Conservation (phyloP, 1,140 invertebrate genomes). For the Musca domestica region DNA sequence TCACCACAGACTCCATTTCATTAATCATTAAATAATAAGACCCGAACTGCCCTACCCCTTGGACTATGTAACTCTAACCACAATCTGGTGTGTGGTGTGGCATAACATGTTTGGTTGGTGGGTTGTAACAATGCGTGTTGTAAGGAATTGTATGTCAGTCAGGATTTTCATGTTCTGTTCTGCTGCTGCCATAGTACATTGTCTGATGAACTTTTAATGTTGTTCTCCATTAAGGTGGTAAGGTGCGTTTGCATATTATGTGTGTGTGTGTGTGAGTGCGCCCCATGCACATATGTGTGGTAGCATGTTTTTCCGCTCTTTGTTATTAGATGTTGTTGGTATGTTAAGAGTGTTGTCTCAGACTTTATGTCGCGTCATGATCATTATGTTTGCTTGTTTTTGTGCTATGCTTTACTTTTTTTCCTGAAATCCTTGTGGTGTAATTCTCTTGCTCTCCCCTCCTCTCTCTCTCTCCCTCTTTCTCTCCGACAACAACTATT, state of each 20-base stretch:
- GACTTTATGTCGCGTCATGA: constrained; percentile 26
- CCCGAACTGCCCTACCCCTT: background rate
- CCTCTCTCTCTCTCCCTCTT: background rate
- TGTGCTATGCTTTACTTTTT: no score
- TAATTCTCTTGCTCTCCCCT: background rate
- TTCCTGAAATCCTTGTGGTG: no score
- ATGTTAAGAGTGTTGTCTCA: constrained; percentile 21
- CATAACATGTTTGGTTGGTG: background rate
- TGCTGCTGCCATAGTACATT: no score
- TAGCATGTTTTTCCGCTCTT: background rate
- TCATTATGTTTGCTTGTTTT: constrained; percentile 10
- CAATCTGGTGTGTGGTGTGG: background rate
- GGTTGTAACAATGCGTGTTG: background rate
- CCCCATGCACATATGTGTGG: no score
- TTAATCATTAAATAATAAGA: constrained; percentile 17
- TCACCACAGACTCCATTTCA: background rate
- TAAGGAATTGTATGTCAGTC: background rate
- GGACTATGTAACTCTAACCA: background rate
- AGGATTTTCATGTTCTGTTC: constrained; percentile 8
- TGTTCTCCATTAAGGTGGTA: background rate
- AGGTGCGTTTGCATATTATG: constrained; percentile 16
- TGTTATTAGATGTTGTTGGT: background rate
- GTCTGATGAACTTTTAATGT: no score
- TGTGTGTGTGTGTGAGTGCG: background rate
- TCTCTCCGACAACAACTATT: background rate